phyloP scores from a whole-genome alignment of 2,888 invertebrate species.

The Timema cristinae region DNA sequence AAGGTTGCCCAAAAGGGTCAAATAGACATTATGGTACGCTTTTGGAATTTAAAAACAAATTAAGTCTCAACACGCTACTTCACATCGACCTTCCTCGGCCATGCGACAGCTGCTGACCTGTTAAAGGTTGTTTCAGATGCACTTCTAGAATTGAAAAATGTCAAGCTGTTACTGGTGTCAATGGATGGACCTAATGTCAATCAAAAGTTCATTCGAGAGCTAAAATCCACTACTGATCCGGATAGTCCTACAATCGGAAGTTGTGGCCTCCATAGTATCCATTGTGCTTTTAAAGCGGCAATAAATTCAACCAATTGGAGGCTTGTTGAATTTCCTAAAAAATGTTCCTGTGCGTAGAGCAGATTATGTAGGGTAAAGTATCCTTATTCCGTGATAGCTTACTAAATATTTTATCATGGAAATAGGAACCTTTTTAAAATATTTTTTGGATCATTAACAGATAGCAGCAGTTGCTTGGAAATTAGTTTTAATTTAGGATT shows the following conservation, averaged over 20 bases:
- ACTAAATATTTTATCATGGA: too few species aligned
- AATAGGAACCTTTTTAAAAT: too few species aligned
- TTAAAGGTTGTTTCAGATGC: neutral
- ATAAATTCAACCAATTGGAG: neutral
- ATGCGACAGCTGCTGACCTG: neutral
- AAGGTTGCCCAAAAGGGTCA: neutral
- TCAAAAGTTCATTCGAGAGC: neutral
- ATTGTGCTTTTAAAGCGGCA: neutral
- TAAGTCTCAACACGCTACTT: neutral
- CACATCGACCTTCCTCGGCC: neutral
- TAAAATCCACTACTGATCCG: neutral
- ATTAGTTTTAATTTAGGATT: too few species aligned
- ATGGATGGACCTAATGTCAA: slow-evolving; percentile 1
- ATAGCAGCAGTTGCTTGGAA: too few species aligned
- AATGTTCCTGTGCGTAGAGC: too few species aligned
- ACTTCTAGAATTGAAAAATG: neutral
- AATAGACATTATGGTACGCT: neutral
- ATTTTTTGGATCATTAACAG: too few species aligned
- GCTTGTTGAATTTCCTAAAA: neutral
- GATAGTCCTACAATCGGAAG: neutral
- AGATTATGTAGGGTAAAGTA: too few species aligned
- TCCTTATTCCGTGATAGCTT: too few species aligned
- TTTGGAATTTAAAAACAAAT: neutral
- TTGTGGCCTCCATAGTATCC: neutral
- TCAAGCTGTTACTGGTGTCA: neutral